Percentiles rank a stretch among this genome's conserved stretches.
These are phyloP conservation scores for Cephus spinipes DNA, from an alignment of 2,888 invertebrate species.

Conservation along the genomic window DNA sequence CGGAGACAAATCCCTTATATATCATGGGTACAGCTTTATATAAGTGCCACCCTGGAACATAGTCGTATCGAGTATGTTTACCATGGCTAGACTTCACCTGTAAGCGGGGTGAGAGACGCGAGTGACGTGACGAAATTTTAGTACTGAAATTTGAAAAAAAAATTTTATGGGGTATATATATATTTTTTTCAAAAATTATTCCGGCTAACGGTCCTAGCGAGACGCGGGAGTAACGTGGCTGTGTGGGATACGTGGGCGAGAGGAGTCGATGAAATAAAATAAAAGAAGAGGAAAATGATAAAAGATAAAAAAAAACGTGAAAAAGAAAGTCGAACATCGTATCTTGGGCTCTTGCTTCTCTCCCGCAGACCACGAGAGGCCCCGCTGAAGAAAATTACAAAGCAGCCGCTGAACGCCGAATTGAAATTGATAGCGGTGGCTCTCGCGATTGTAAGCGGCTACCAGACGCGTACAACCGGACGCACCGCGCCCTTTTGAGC, in stretches of 20 bases:
- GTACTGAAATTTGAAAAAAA: no score
- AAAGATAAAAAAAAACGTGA: constrained; percentile 3
- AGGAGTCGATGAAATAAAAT: not conserved
- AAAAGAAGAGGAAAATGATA: not conserved
- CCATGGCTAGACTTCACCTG: not conserved
- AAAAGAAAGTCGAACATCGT: constrained; percentile 21
- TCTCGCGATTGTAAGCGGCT: constrained; percentile 22
- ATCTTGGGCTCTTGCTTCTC: constrained; percentile 32
- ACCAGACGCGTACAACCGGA: constrained; percentile 32
- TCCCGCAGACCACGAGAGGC: constrained; percentile 21
- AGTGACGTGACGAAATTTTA: no score
- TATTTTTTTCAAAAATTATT: not conserved
- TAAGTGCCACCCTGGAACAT: constrained; percentile 27
- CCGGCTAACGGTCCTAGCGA: no score
- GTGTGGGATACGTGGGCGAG: not conserved
- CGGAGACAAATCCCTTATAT: constrained; percentile 67
- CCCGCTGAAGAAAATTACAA: constrained; percentile 31
- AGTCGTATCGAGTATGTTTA: not conserved
- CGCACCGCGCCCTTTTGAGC: constrained; percentile 24
- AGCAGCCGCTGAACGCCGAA: constrained; percentile 39
- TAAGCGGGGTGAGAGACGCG: no score
- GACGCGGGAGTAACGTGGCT: not conserved
- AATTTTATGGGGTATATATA: no score
- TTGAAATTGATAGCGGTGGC: constrained; percentile 47
- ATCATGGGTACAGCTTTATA: constrained; percentile 60